Percentiles rank a stretch among this genome's conserved stretches.
These are phyloP conservation scores for Drosophila differens DNA, from an alignment of 2,888 invertebrate species.

Conservation along the genomic window DNA sequence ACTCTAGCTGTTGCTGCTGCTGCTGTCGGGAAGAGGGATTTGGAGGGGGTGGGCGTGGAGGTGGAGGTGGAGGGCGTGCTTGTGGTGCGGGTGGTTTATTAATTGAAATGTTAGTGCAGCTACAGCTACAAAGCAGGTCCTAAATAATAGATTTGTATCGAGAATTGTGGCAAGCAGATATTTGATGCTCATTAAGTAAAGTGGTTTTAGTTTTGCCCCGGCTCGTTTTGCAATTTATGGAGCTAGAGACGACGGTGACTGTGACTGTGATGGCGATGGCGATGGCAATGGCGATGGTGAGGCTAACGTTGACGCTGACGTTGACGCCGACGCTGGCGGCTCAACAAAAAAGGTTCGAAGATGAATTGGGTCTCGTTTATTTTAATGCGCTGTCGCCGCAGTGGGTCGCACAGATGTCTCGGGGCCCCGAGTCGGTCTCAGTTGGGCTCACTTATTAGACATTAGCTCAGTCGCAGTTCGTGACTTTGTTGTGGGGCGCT, in stretches of 20 bases:
- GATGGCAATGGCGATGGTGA: neutral
- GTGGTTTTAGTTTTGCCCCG: conserved; percentile 78
- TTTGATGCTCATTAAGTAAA: conserved; percentile 84
- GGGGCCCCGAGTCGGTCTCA: conserved; percentile 5
- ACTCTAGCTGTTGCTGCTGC: neutral
- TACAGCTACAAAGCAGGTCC: conserved; percentile 60
- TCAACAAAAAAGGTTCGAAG: conserved; percentile 75
- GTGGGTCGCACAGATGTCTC: conserved; percentile 77
- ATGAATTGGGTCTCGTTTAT: conserved; percentile 83
- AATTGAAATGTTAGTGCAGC: conserved; percentile 75
- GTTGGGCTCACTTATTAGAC: conserved; percentile 65
- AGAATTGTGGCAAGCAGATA: conserved; percentile 78
- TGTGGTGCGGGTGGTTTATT: conserved; percentile 67
- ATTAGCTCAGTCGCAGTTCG: conserved; percentile 67
- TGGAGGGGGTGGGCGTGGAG: no score
- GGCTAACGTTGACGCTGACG: conserved; percentile 3
- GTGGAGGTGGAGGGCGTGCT: conserved; percentile 30
- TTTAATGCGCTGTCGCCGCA: conserved; percentile 83
- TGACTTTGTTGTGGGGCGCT: conserved; percentile 66
- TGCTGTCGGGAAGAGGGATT: neutral
- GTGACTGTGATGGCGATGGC: neutral
- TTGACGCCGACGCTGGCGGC: conserved; percentile 35
- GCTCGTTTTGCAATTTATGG: conserved; percentile 65
- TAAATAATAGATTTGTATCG: conserved; percentile 83
- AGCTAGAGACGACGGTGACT: conserved; percentile 11